Evolutionary conservation across 1,140 invertebrate genomes (phyloP), one percentile per base, ranked within the genome.

Genomic region (Thaumetopoea pityocampa): DNA sequence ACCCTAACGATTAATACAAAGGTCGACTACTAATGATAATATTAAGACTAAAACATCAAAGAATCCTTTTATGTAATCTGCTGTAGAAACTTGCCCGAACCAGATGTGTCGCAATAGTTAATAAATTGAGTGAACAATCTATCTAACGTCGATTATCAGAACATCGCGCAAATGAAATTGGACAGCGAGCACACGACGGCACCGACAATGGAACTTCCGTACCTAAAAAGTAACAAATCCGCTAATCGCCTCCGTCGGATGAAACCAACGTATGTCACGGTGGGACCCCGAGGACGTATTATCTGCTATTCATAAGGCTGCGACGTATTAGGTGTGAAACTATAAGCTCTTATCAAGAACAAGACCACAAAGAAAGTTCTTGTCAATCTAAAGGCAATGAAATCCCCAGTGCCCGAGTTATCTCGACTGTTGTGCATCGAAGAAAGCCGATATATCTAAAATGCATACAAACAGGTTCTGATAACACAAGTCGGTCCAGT

Each of bases 391-490:
- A 64, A 72, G 60, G 49, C 42, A 51, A 54, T 51, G 58, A 72
- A 60, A 56, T 51, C 40, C 27, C 32, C 45, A 50, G 51, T 45
- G 18, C 35, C 22, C 12, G 30, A 61, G 56, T 54, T 62, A 63
- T 56, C 54, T 63, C 49, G 50, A 61, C 51, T 56, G 58, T 51
- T 37, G 55, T 51, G 45, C 40, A 32, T 54, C 48, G 52, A 69
- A 69, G 70, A 74, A 72, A 74, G 70, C 56, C 55, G 73, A 67
- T 67, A 59, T 57, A 66, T 71, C 59, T 67, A 51, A 64, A 71
- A 66, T 58, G 58, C 57, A 41, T 44, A 37, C n/a, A 37, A 76
- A 76, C 73, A 49, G 71, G 76, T 80, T 71, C 54, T 43, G 67
- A 67, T 67, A 66, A 62, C 60, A 53, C 42, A 46, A 55, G 41